Conservation (phyloP, 2,113 vertebrate species). For the Peromyscus maniculatus region DNA sequence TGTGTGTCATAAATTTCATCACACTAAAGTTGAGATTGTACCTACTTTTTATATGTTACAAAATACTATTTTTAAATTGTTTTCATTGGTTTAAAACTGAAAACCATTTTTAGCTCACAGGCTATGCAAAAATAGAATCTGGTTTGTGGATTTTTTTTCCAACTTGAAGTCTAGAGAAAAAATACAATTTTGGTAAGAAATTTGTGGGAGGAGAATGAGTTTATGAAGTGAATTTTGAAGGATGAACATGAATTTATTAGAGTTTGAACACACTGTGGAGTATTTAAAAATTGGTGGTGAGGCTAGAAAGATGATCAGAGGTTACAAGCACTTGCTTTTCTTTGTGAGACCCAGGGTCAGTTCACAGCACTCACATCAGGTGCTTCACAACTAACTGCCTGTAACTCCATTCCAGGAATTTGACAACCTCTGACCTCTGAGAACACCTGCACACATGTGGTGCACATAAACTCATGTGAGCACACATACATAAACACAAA, state of each 20-base stretch:
- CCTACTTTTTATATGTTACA: neutral
- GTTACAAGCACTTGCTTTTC: neutral
- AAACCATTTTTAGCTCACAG: neutral
- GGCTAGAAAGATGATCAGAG: neutral
- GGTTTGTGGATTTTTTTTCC: neutral
- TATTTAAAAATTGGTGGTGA: neutral
- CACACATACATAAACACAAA: neutral
- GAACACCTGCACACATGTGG: neutral
- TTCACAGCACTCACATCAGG: neutral
- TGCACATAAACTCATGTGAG: neutral
- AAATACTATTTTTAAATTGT: neutral
- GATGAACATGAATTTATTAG: neutral
- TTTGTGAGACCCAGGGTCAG: neutral
- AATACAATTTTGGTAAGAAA: neutral
- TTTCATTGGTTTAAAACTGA: conserved; percentile 26
- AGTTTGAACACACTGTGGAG: neutral
- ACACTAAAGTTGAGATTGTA: conserved; percentile 12
- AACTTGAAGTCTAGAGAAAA: neutral
- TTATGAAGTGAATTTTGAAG: conserved; percentile 44
- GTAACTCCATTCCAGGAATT: too few species aligned
- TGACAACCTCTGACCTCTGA: neutral
- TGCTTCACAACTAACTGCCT: neutral
- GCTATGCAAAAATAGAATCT: neutral
- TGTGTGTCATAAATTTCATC: neutral
- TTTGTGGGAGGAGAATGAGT: neutral